phyloP scores from a whole-genome alignment of 1,140 invertebrate genomes.

The Drosophila mojavensis region DNA sequence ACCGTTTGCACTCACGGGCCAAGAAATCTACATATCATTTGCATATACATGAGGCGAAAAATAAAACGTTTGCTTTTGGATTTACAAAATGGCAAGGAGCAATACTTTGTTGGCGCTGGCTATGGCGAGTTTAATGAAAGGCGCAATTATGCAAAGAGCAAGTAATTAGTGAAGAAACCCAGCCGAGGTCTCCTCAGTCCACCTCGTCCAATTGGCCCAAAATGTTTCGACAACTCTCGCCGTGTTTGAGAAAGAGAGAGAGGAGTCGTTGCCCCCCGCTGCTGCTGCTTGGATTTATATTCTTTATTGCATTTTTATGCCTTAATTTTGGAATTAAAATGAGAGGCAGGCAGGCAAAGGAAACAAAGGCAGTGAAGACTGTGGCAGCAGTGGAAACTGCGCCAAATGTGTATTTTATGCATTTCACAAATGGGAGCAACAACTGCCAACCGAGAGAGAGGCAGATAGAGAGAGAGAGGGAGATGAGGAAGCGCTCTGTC shows the following conservation, averaged over 20 bases:
- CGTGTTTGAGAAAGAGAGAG: not conserved
- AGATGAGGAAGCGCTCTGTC: constrained; percentile 27
- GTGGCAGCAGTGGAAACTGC: constrained; percentile 53
- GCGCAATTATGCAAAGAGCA: constrained; percentile 74
- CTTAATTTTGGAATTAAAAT: constrained; percentile 42
- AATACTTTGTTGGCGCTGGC: constrained; percentile 9
- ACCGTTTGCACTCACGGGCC: not conserved
- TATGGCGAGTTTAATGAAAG: constrained; percentile 59
- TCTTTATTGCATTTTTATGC: constrained; percentile 59
- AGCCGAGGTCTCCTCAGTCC: constrained; percentile 12
- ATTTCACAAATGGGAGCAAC: constrained; percentile 69
- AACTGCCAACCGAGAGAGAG: constrained; percentile 23
- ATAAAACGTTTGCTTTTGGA: constrained; percentile 59
- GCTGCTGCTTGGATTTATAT: constrained; percentile 14
- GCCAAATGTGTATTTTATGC: constrained; percentile 78
- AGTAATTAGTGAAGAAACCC: constrained; percentile 64
- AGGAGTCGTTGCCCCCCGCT: not conserved
- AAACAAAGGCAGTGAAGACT: constrained; percentile 57
- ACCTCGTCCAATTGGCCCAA: constrained; percentile 10
- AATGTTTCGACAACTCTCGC: constrained; percentile 15
- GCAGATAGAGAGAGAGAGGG: too few relatives aligned
- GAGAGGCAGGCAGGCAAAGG: constrained; percentile 52
- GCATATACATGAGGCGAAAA: constrained; percentile 68
- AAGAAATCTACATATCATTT: constrained; percentile 68
- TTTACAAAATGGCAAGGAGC: constrained; percentile 56